Percentiles rank a stretch among this genome's conserved stretches.
Conservation (phyloP, 2,113 vertebrate genomes). For the Hippocampus mohnikei region DNA sequence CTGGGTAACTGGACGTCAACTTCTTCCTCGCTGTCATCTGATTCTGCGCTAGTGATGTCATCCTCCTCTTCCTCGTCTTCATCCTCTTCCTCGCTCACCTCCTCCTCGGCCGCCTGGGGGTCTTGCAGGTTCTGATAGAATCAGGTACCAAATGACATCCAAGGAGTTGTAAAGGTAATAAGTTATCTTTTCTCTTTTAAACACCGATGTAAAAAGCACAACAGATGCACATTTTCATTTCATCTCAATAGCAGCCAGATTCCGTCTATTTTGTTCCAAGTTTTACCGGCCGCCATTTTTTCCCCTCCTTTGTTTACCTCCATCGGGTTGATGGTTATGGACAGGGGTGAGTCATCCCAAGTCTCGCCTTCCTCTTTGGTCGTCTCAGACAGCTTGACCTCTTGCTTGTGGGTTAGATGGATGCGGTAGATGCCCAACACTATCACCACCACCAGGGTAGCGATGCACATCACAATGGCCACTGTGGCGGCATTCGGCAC, state of each 20-base stretch:
- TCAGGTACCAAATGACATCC: background rate
- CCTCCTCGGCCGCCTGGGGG: slow-evolving; percentile 75
- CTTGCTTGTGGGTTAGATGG: slow-evolving; percentile 77
- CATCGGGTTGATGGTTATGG: slow-evolving; percentile 95
- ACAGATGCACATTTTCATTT: background rate
- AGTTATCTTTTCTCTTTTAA: background rate
- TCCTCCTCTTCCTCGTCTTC: slow-evolving; percentile 79
- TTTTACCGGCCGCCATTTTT: background rate
- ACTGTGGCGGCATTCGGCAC: slow-evolving; percentile 83
- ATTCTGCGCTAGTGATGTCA: slow-evolving; percentile 86
- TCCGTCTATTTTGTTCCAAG: background rate
- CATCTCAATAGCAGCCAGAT: background rate
- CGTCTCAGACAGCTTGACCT: slow-evolving; percentile 67
- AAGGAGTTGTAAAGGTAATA: background rate
- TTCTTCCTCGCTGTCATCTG: slow-evolving; percentile 88
- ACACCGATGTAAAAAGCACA: background rate
- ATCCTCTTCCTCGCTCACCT: slow-evolving; percentile 77
- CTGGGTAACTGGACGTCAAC: slow-evolving; percentile 70
- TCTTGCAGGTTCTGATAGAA: slow-evolving; percentile 79
- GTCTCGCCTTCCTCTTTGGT: slow-evolving; percentile 79
- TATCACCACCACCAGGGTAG: slow-evolving; percentile 81
- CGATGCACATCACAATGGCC: slow-evolving; percentile 83
- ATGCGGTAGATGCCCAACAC: slow-evolving; percentile 85
- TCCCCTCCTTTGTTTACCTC: slow-evolving; percentile 76
- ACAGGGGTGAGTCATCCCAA: slow-evolving; percentile 89